Conservation (phyloP, 2,113 vertebrate genomes). For the Gallinago paraguaiae region DNA sequence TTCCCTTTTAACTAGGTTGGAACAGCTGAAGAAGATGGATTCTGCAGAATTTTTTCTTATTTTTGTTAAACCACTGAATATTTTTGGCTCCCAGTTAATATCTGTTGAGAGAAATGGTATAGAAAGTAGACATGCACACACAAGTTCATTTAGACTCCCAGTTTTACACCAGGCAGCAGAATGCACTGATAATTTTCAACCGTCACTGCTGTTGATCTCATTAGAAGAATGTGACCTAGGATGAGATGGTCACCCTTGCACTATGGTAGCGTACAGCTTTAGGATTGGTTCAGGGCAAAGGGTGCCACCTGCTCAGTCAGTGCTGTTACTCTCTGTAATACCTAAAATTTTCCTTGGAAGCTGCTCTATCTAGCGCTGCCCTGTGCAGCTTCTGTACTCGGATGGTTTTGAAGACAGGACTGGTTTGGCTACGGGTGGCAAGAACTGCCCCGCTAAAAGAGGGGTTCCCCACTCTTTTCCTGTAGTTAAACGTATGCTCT, state of each 20-base stretch:
- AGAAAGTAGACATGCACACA: background rate
- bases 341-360: background rate
- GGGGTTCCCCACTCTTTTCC: background rate
- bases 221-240: background rate
- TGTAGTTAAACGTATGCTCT: background rate
- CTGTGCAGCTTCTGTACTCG: background rate
- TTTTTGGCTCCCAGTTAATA: background rate
- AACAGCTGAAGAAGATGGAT: background rate
- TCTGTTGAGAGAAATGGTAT: background rate
- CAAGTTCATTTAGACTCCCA: background rate
- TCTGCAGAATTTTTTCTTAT: background rate
- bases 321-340: background rate
- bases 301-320: background rate
- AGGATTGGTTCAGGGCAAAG: background rate
- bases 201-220: background rate
- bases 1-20: background rate
- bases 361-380: background rate
- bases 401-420: background rate
- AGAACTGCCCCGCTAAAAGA: constrained; percentile 22
- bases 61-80: background rate
- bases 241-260: background rate
- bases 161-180: background rate
- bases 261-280: background rate
- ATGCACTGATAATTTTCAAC: background rate
- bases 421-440: background rate